These are phyloP conservation scores for Pipistrellus pygmaeus DNA, from an alignment of 2,797 vertebrate genomes.

Conservation along the genomic window DNA sequence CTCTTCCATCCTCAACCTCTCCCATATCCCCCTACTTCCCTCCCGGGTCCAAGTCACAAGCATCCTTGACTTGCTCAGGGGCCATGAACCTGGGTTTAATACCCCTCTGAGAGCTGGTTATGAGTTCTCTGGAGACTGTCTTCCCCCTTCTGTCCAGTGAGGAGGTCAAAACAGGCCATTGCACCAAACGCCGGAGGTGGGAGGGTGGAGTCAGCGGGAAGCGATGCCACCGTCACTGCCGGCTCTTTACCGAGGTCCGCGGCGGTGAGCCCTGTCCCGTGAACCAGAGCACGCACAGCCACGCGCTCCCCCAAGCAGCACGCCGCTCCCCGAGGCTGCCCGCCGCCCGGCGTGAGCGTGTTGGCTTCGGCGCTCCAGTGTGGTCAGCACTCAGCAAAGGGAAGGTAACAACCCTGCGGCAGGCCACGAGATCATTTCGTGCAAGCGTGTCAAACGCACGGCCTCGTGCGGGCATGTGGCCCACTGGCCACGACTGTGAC, in stretches of 20 bases:
- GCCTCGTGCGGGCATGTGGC: too few species aligned
- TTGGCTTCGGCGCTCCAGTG: background rate
- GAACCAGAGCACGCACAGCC: background rate
- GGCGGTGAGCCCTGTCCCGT: background rate
- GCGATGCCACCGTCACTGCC: background rate
- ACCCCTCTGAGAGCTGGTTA: background rate
- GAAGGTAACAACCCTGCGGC: background rate
- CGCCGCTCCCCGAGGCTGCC: background rate
- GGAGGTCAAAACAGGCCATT: background rate
- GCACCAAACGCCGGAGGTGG: background rate
- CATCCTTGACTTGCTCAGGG: background rate
- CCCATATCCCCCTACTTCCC: background rate
- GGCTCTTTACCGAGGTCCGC: accelerated
- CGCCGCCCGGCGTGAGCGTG: background rate
- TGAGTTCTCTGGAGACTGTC: background rate
- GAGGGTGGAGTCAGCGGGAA: accelerated
- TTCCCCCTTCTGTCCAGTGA: too few species aligned
- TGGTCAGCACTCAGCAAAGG: background rate
- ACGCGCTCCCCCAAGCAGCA: accelerated
- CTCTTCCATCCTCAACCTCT: background rate
- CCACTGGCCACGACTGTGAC: too few species aligned
- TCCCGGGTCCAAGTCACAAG: background rate
- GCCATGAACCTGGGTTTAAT: background rate
- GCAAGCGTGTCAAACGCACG: background rate
- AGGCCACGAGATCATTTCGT: background rate